Evolutionary conservation across 2,888 invertebrate species (phyloP).

Genomic region (Drosophila mettleri): DNA sequence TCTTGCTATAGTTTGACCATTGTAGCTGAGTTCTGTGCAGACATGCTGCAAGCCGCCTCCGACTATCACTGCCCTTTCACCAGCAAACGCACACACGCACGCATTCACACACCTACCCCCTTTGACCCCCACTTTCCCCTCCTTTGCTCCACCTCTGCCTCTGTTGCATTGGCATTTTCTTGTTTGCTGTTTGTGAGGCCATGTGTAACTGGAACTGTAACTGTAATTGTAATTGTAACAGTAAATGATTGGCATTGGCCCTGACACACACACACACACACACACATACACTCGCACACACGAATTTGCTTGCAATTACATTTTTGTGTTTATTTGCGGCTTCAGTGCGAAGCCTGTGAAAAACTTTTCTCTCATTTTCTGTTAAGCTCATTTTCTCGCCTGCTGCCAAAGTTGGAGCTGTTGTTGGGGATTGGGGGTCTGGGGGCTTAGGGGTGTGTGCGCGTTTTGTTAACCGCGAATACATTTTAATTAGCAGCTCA

Average conservation of each 20-base stretch:
- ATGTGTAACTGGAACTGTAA: conserved; percentile 41
- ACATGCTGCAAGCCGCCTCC: background rate
- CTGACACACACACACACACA: background rate
- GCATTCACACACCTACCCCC: background rate
- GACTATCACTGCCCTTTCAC: background rate
- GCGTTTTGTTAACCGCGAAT: conserved; percentile 78
- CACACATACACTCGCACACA: background rate
- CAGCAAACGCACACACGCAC: no score
- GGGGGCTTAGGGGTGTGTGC: conserved; percentile 13
- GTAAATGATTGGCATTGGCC: conserved; percentile 39
- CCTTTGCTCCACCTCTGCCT: conserved; percentile 2
- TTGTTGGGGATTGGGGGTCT: background rate
- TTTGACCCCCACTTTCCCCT: background rate
- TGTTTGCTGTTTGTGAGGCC: conserved; percentile 52
- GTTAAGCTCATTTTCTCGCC: conserved; percentile 46
- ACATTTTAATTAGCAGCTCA: conserved; percentile 80
- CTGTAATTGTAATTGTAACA: conserved; percentile 38
- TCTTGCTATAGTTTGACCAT: conserved; percentile 16
- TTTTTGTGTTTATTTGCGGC: conserved; percentile 73
- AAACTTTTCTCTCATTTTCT: conserved; percentile 34
- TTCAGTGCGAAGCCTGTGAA: conserved; percentile 39
- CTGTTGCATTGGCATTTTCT: conserved; percentile 22
- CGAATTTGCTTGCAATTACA: conserved; percentile 36
- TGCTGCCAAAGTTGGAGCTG: background rate
- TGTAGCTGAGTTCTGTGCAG: background rate